Conservation (phyloP, 2,797 vertebrate species). For the Darevskia nairensis region DNA sequence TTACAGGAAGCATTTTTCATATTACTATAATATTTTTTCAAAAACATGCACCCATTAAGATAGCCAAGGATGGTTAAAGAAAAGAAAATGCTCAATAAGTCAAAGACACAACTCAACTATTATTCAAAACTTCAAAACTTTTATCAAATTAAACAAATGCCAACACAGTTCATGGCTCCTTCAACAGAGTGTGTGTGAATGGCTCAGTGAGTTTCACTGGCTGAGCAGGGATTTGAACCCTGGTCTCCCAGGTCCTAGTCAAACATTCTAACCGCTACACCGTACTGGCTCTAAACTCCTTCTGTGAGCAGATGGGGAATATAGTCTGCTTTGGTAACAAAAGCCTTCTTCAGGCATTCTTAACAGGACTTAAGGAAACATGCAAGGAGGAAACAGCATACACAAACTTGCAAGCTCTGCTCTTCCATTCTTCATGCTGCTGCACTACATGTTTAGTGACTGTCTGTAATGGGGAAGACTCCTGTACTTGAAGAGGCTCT, state of each 20-base stretch:
- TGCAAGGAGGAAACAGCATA: no score
- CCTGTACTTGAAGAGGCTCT: no score
- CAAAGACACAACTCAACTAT: constrained; percentile 45
- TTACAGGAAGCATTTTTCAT: constrained; percentile 58
- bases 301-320: neutral
- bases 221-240: neutral
- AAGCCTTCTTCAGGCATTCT: no score
- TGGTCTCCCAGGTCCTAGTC: no score
- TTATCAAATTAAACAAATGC: neutral
- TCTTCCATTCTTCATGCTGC: no score
- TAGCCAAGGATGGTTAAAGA: constrained; percentile 42
- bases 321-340: neutral
- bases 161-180: neutral
- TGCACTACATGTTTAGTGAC: no score
- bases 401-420: no score
- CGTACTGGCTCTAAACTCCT: neutral
- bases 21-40: constrained; percentile 45
- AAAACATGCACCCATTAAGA: constrained; percentile 54
- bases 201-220: neutral
- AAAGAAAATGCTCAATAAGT: constrained; percentile 16
- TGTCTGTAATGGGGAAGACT: no score
- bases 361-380: no score
- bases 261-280: no score
- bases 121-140: neutral
- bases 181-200: neutral